phyloP scores from a whole-genome alignment of 23 tunicate genomes.

The Trididemnum miniatum region DNA sequence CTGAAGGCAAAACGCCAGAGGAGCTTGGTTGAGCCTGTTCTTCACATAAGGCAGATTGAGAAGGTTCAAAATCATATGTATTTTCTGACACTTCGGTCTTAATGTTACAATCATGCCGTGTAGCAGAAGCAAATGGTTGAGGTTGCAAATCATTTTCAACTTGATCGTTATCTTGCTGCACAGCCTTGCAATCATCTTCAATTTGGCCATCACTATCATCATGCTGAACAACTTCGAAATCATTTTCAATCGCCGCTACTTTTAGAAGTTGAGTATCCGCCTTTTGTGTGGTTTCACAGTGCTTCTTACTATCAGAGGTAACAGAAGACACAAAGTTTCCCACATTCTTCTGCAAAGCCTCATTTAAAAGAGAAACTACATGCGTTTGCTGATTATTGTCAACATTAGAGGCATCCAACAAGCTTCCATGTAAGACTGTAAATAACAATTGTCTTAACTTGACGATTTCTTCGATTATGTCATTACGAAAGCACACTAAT shows the following conservation, averaged over 20 bases:
- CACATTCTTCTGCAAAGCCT: not conserved
- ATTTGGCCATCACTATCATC: not conserved
- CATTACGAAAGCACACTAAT: conserved; percentile 2
- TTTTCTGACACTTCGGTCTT: not conserved
- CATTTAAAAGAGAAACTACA: not conserved
- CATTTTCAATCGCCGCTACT: not conserved
- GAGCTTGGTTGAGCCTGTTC: not conserved
- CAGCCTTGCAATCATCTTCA: not conserved
- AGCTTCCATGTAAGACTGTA: not conserved
- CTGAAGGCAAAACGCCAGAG: not conserved
- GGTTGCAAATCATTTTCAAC: not conserved
- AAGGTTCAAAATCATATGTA: no score
- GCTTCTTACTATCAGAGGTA: not conserved
- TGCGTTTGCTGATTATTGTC: not conserved
- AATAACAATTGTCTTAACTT: conserved; percentile 2
- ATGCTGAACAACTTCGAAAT: not conserved
- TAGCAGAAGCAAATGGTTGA: no score
- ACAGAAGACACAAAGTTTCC: not conserved
- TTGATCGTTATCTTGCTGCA: not conserved
- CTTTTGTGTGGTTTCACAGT: not conserved
- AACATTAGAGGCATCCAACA: not conserved
- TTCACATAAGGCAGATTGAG: not conserved
- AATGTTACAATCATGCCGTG: not conserved
- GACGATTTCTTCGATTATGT: conserved; percentile 5
- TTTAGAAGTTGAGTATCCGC: not conserved